A percentile compares a stretch with the other conserved stretches of the same genome.
Conservation (phyloP, 2,113 vertebrate genomes). For the Cavia porcellus region DNA sequence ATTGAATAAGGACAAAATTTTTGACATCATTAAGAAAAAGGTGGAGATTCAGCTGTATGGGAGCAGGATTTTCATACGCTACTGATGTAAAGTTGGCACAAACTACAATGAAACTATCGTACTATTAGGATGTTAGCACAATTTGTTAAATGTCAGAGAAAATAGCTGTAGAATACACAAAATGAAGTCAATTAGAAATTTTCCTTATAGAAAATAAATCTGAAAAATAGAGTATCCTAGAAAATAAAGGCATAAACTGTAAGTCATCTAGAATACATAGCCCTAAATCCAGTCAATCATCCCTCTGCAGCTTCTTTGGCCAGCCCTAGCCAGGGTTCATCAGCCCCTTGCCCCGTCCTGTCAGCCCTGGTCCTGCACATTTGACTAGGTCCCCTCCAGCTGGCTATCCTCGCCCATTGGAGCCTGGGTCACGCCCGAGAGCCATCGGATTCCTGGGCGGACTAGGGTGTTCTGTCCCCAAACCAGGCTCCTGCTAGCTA, state of each 20-base stretch:
- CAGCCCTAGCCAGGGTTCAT: too few relatives aligned
- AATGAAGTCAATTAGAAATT: neutral
- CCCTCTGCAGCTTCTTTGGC: too few relatives aligned
- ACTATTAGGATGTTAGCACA: neutral
- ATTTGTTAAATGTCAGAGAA: neutral
- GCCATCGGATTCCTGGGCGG: too few relatives aligned
- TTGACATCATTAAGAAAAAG: too few relatives aligned
- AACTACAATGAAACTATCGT: neutral
- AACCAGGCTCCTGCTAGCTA: too few relatives aligned
- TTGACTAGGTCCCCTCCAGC: neutral
- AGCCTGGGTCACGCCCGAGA: too few relatives aligned
- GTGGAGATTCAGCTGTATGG: too few relatives aligned
- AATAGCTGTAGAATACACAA: neutral
- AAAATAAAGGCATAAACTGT: neutral
- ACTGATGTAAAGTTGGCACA: neutral
- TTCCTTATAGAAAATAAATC: neutral
- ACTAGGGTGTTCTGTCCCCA: too few relatives aligned
- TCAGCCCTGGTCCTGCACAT: fast-evolving
- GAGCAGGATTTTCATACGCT: neutral
- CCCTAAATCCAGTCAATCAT: neutral
- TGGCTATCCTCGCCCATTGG: too few relatives aligned
- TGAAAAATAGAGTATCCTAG: neutral
- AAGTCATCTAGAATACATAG: neutral
- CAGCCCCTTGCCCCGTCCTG: too few relatives aligned
- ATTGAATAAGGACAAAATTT: too few relatives aligned